phyloP scores from a whole-genome alignment of 64 coral and sea anemone species.

The Hydrozoanthus tunicans region DNA sequence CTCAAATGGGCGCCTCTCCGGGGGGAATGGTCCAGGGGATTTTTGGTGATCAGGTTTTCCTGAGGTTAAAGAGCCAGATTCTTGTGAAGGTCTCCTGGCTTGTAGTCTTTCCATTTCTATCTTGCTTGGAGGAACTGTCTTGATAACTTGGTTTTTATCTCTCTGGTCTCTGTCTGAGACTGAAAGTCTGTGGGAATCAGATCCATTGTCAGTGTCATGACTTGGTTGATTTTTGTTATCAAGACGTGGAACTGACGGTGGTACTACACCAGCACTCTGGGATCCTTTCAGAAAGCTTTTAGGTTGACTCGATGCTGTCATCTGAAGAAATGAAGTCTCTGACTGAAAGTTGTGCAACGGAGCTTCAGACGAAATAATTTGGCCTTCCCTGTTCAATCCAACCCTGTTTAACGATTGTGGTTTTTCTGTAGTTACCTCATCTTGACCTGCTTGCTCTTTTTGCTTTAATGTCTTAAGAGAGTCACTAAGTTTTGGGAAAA shows the following conservation, averaged over 20 bases:
- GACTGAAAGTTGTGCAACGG: not conserved
- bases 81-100: slow-evolving; percentile 12
- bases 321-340: not conserved
- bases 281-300: slow-evolving; percentile 19
- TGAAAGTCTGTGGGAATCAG: not conserved
- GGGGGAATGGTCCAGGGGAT: slow-evolving; percentile 1
- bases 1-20: slow-evolving; percentile 19
- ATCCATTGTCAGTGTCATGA: not conserved
- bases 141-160: not conserved
- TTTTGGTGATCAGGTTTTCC: slow-evolving; percentile 19
- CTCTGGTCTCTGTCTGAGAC: slow-evolving; percentile 4
- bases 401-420: not conserved
- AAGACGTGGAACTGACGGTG: not conserved
- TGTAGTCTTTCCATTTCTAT: slow-evolving; percentile 51
- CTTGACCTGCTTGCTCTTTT: slow-evolving; percentile 56
- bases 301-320: not conserved
- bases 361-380: not conserved
- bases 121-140: slow-evolving; percentile 11
- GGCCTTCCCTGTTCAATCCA: not conserved
- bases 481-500: slow-evolving; percentile 91
- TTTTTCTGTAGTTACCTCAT: not conserved
- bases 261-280: not conserved
- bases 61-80: not conserved
- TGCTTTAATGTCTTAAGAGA: slow-evolving; percentile 84
- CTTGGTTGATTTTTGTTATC: not conserved